These are phyloP conservation scores for Eurois occulta DNA, from an alignment of 2,888 invertebrate genomes.

Conservation along the genomic window DNA sequence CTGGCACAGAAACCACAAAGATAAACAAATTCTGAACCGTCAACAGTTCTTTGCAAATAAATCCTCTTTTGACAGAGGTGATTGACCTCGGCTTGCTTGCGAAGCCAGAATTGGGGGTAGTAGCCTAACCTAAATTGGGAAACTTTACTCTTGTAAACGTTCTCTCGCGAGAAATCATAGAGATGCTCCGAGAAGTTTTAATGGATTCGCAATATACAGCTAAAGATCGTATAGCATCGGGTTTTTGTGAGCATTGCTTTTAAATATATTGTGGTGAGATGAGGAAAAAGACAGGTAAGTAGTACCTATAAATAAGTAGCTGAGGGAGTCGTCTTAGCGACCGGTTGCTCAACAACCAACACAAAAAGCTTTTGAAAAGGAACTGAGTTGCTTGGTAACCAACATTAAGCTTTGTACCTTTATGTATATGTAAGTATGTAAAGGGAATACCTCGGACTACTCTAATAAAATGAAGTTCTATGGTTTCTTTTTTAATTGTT, in stretches of 20 bases:
- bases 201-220: slow-evolving; percentile 62
- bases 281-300: slow-evolving; percentile 19
- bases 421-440: neutral
- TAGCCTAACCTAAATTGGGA: slow-evolving; percentile 76
- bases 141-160: slow-evolving; percentile 71
- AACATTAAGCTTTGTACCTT: neutral
- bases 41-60: slow-evolving; percentile 68
- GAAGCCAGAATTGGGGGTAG: slow-evolving; percentile 59
- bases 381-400: slow-evolving; percentile 31
- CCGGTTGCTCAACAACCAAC: slow-evolving; percentile 3
- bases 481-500: neutral
- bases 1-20: slow-evolving; percentile 44
- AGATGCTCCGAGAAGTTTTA: slow-evolving; percentile 65
- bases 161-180: slow-evolving; percentile 66
- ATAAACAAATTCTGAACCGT: slow-evolving; percentile 56
- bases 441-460: neutral
- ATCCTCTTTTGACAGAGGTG: slow-evolving; percentile 64
- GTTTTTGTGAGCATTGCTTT: slow-evolving; percentile 29
- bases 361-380: slow-evolving; percentile 30
- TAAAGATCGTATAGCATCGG: slow-evolving; percentile 21
- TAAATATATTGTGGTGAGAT: slow-evolving; percentile 33
- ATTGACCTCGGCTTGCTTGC: slow-evolving; percentile 57
- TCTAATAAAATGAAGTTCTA: neutral
- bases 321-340: slow-evolving; percentile 23
- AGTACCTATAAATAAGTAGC: slow-evolving; percentile 32